A percentile compares a stretch with the other conserved stretches of the same genome.
Conservation (phyloP, 1,140 invertebrate genomes). For the Drosophila watanabei region DNA sequence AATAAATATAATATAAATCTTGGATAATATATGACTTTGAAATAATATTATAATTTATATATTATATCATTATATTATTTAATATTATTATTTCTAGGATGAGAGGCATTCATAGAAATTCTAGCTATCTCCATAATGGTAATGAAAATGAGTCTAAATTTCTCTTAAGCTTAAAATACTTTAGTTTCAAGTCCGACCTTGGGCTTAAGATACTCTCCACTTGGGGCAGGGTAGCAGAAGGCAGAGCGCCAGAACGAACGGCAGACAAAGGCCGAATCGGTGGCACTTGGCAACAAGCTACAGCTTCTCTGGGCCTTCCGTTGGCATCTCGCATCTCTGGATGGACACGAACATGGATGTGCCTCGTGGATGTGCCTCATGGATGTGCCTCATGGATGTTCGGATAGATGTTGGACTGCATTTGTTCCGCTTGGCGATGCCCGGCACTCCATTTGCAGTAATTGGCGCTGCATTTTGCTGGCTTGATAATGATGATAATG, state of each 20-base stretch:
- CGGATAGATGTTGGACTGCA: constrained; percentile 43
- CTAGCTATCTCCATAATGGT: too few relatives aligned
- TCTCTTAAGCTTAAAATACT: too few relatives aligned
- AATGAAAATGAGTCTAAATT: too few relatives aligned
- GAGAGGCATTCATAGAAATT: too few relatives aligned
- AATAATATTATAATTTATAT: too few relatives aligned
- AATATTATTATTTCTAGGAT: too few relatives aligned
- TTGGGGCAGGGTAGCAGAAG: constrained; percentile 13
- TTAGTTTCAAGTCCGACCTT: neutral
- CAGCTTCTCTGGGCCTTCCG: constrained; percentile 39
- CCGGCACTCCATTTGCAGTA: constrained; percentile 79
- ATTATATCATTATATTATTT: too few relatives aligned
- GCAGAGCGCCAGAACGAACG: constrained; percentile 2
- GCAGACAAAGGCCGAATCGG: constrained; percentile 29
- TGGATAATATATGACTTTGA: too few relatives aligned
- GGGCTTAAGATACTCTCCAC: neutral
- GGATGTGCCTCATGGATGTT: constrained; percentile 37
- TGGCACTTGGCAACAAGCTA: constrained; percentile 27
- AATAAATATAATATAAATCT: neutral
- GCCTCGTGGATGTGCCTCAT: constrained; percentile 1
- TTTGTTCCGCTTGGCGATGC: constrained; percentile 72
- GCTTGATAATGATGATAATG: constrained; percentile 31
- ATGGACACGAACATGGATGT: constrained; percentile 34
- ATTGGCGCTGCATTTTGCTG: constrained; percentile 63
- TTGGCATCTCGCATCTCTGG: constrained; percentile 19